These are phyloP conservation scores for Leguminivora glycinivorella DNA, from an alignment of 1,140 invertebrate species.

Conservation along the genomic window DNA sequence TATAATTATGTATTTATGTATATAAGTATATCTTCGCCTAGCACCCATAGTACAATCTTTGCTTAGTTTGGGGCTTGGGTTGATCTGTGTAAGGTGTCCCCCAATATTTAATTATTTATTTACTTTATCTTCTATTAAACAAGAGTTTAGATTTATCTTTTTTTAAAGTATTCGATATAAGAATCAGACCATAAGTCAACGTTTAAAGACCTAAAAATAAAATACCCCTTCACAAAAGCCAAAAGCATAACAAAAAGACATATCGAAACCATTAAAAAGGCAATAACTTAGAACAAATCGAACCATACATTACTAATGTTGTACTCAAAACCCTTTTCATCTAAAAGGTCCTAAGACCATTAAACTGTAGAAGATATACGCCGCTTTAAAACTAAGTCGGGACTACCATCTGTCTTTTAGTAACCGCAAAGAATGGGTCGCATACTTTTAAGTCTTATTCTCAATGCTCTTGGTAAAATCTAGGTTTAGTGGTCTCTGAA, in stretches of 20 bases:
- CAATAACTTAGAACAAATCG: constrained; percentile 12
- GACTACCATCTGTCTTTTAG: not conserved
- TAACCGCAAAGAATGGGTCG: constrained; percentile 3
- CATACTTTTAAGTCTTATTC: not conserved
- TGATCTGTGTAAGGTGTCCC: too few relatives aligned
- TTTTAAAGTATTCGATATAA: too few relatives aligned
- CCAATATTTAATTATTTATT: too few relatives aligned
- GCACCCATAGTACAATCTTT: too few relatives aligned
- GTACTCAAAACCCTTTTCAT: not conserved
- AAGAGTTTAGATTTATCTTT: too few relatives aligned
- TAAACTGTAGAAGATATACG: not conserved
- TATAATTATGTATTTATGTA: too few relatives aligned
- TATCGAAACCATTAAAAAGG: not conserved
- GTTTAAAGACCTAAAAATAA: too few relatives aligned
- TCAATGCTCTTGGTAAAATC: not conserved
- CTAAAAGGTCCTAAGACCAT: not conserved
- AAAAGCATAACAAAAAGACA: not conserved
- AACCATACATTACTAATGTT: constrained; percentile 17
- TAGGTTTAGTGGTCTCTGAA: not conserved
- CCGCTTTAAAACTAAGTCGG: not conserved
- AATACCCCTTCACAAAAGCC: too few relatives aligned
- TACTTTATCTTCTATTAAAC: too few relatives aligned
- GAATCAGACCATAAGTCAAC: too few relatives aligned
- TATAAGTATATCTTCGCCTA: too few relatives aligned
- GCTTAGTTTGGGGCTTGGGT: too few relatives aligned